A percentile compares a stretch with the other conserved stretches of the same genome.
Conservation (phyloP, 1,140 invertebrate species). For the Elysia chlorotica region DNA sequence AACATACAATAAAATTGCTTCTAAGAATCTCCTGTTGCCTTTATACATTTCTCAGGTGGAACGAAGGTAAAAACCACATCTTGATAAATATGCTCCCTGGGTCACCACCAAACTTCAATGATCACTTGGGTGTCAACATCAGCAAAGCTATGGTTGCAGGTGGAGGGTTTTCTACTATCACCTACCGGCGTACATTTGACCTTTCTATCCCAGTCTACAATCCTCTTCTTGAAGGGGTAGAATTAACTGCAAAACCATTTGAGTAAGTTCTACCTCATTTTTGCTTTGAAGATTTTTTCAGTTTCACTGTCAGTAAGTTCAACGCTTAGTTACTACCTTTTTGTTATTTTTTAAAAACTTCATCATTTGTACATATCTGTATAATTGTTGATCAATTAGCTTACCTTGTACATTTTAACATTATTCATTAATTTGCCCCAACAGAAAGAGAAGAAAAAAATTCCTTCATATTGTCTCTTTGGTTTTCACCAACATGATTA, state of each 20-base stretch:
- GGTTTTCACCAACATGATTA: background rate
- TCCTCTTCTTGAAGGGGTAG: conserved; percentile 58
- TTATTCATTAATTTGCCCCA: no score
- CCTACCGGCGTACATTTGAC: conserved; percentile 90
- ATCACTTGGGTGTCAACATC: conserved; percentile 88
- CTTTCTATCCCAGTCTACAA: conserved; percentile 93
- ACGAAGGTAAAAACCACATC: conserved; percentile 80
- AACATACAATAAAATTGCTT: no score
- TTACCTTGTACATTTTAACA: no score
- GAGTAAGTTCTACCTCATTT: conserved; percentile 43
- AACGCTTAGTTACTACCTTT: no score
- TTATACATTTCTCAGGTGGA: no score
- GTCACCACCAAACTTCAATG: conserved; percentile 94
- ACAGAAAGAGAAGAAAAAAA: no score
- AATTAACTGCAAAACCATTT: conserved; percentile 41
- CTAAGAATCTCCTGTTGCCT: no score
- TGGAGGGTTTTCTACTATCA: conserved; percentile 88
- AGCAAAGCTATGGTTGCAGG: conserved; percentile 96
- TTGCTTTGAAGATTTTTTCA: no score
- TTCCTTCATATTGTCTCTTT: background rate
- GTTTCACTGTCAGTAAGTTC: no score
- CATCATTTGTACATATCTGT: no score
- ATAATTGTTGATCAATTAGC: no score
- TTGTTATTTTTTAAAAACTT: no score
- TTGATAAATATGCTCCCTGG: conserved; percentile 99